Percentiles rank a stretch among this genome's conserved stretches.
Evolutionary conservation across 2,797 vertebrate species (phyloP).

Genomic region (Adelosebastes latens): DNA sequence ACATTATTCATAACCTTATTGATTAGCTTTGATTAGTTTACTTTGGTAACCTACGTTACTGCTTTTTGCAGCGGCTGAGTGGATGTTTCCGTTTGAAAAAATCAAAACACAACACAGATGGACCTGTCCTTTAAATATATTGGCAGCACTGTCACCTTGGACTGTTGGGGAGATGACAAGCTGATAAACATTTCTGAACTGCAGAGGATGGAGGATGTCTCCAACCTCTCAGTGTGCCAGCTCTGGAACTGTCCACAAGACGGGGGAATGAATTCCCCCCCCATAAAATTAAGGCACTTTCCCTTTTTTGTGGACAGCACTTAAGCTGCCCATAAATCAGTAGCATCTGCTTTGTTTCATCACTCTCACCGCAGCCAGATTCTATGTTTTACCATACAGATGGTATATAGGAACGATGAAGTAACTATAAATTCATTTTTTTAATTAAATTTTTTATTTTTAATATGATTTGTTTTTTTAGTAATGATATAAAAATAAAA

Average conservation of each 20-base stretch:
- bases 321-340: neutral
- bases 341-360: slow-evolving; percentile 8
- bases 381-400: neutral
- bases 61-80: no score
- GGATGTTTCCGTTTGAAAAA: no score
- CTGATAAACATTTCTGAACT: neutral
- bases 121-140: no score
- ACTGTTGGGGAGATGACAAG: no score
- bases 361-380: neutral
- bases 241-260: neutral
- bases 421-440: neutral
- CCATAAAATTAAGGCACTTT: neutral
- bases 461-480: neutral
- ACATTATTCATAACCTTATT: no score
- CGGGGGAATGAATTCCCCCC: neutral
- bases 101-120: no score
- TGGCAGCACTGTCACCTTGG: no score
- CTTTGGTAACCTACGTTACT: no score
- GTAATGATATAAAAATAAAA: neutral
- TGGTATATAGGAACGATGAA: neutral
- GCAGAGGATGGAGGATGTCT: neutral
- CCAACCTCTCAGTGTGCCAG: neutral
- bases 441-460: no score
- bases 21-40: no score
- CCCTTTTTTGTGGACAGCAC: neutral